Conservation (phyloP, 2,113 vertebrate genomes). For the Megalops atlanticus region DNA sequence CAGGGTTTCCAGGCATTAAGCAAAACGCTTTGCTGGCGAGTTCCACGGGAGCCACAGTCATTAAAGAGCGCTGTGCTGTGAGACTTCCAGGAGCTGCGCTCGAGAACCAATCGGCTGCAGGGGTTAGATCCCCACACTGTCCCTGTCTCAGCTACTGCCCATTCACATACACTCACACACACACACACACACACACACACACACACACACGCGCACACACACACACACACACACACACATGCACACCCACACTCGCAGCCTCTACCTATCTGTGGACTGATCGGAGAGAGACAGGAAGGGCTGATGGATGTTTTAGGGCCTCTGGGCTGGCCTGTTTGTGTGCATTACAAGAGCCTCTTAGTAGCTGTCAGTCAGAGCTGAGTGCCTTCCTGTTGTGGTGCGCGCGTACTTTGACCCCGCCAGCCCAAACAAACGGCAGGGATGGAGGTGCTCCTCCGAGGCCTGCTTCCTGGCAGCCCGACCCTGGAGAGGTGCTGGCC, state of each 20-base stretch:
- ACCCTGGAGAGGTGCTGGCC: constrained; percentile 24
- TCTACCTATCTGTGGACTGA: too few species aligned
- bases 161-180: neutral
- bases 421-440: constrained; percentile 42
- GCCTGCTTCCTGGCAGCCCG: constrained; percentile 35
- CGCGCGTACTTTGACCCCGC: constrained; percentile 35
- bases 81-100: constrained; percentile 10
- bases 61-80: constrained; percentile 30
- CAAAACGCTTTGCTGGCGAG: constrained; percentile 18
- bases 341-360: constrained; percentile 35
- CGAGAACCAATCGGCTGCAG: neutral
- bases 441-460: constrained; percentile 23
- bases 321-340: constrained; percentile 20
- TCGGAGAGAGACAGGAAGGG: neutral
- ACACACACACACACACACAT: constrained; percentile 12
- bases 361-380: constrained; percentile 34
- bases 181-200: neutral
- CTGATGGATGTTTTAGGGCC: constrained; percentile 15
- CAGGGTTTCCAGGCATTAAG: constrained; percentile 28
- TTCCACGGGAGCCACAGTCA: constrained; percentile 22
- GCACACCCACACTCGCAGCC: neutral
- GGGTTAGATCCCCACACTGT: neutral
- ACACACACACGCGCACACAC: neutral
- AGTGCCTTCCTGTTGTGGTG: constrained; percentile 41
- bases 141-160: neutral